Evolutionary conservation across 2,888 invertebrate species (phyloP).

Genomic region (Mylabris sibirica): DNA sequence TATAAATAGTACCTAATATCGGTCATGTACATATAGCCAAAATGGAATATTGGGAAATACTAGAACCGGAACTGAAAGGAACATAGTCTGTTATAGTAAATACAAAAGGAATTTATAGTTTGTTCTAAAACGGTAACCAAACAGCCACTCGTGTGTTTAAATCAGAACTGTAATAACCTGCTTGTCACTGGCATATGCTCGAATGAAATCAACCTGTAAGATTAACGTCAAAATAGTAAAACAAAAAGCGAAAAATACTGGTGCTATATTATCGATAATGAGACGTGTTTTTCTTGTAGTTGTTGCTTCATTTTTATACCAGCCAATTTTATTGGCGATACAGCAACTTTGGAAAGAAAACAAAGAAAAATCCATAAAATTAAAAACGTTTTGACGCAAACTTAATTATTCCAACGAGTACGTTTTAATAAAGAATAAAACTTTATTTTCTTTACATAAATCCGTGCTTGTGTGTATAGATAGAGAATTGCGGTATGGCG

Average conservation of each 20-base stretch:
- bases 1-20: slow-evolving; percentile 20
- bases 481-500: neutral
- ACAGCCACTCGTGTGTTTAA: slow-evolving; percentile 51
- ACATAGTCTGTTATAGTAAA: slow-evolving; percentile 18
- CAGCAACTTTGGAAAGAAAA: too few relatives aligned
- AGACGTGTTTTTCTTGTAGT: neutral
- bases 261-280: neutral
- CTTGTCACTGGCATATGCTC: slow-evolving; percentile 54
- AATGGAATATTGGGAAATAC: slow-evolving; percentile 22
- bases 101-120: slow-evolving; percentile 48
- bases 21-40: slow-evolving; percentile 18
- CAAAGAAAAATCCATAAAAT: too few relatives aligned
- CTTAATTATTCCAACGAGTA: too few relatives aligned
- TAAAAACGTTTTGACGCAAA: too few relatives aligned
- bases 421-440: too few relatives aligned
- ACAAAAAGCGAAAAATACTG: slow-evolving; percentile 26
- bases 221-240: slow-evolving; percentile 45
- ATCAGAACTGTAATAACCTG: slow-evolving; percentile 55
- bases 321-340: too few relatives aligned
- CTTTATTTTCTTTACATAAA: neutral
- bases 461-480: too few relatives aligned
- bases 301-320: too few relatives aligned
- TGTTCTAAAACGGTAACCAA: slow-evolving; percentile 48
- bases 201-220: slow-evolving; percentile 47
- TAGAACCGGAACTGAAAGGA: slow-evolving; percentile 29